A percentile compares a stretch with the other conserved stretches of the same genome.
These are phyloP conservation scores for Acrossocheilus wenchowensis DNA, from an alignment of 2,797 vertebrate species.

Conservation along the genomic window DNA sequence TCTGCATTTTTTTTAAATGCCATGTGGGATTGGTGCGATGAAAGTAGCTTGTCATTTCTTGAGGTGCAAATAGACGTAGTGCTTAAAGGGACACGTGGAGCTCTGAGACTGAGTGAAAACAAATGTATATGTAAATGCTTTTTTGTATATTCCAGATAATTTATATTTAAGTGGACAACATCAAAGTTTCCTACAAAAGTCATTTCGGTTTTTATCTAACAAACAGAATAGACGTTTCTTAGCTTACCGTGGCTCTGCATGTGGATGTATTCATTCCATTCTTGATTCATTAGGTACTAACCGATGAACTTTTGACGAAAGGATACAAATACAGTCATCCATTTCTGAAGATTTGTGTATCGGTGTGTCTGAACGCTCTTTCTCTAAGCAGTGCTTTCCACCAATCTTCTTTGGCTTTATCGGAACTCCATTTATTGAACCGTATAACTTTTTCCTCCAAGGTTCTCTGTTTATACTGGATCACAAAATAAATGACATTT, in stretches of 20 bases:
- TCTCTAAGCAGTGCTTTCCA: conserved; percentile 60
- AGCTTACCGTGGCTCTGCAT: conserved; percentile 79
- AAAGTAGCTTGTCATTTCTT: conserved; percentile 76
- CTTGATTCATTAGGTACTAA: conserved; percentile 68
- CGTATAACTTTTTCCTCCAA: conserved; percentile 65
- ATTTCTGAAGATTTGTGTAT: conserved; percentile 67
- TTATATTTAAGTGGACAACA: conserved; percentile 73
- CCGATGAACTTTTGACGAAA: conserved; percentile 74
- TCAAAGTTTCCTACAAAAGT: conserved; percentile 78
- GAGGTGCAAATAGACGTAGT: conserved; percentile 66
- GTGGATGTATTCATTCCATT: conserved; percentile 71
- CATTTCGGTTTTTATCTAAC: conserved; percentile 79
- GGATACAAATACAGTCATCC: conserved; percentile 57
- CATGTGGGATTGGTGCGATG: conserved; percentile 71
- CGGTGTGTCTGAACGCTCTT: conserved; percentile 64
- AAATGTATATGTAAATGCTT: conserved; percentile 79
- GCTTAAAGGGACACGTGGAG: conserved; percentile 71
- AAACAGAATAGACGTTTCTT: conserved; percentile 74
- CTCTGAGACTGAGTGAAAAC: conserved; percentile 68
- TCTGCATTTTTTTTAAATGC: conserved; percentile 69
- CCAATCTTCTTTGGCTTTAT: conserved; percentile 53
- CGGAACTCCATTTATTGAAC: conserved; percentile 66
- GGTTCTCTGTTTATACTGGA: conserved; percentile 73
- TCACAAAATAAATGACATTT: conserved; percentile 77
- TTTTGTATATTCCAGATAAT: conserved; percentile 85